These are phyloP conservation scores for Branchipolynoe longqiensis DNA, from an alignment of 2,888 invertebrate genomes.

Conservation along the genomic window DNA sequence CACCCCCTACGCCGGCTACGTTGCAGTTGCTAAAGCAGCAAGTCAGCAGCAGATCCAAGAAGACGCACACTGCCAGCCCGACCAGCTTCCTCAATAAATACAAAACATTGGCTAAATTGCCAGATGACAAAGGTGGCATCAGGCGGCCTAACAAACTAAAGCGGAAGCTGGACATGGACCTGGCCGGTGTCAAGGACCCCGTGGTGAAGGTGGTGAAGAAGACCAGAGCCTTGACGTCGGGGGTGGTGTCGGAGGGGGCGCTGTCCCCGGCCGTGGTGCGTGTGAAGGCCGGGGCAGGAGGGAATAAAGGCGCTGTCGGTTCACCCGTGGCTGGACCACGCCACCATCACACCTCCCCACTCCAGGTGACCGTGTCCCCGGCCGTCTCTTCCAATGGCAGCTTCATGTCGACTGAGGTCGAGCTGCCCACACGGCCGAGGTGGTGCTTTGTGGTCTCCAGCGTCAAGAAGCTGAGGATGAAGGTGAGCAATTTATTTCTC, in stretches of 20 bases:
- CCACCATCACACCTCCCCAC: background rate
- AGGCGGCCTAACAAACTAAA: constrained; percentile 33
- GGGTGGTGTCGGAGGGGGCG: background rate
- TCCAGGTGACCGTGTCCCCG: constrained; percentile 7
- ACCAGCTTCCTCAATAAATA: constrained; percentile 24
- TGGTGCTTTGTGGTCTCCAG: constrained; percentile 47
- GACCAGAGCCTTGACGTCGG: background rate
- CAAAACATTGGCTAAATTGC: too few relatives aligned
- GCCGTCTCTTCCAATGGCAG: constrained; percentile 9
- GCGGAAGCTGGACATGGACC: constrained; percentile 35
- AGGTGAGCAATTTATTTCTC: background rate
- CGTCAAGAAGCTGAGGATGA: constrained; percentile 11
- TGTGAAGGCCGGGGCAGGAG: background rate
- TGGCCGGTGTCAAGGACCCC: background rate
- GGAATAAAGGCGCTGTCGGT: background rate
- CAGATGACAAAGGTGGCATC: too few relatives aligned
- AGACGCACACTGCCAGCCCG: background rate
- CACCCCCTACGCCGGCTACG: background rate
- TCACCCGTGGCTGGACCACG: background rate
- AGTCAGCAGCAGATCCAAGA: background rate
- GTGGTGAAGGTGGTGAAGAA: background rate
- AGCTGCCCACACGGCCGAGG: background rate
- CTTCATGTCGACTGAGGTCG: constrained; percentile 14
- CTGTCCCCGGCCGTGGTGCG: background rate
- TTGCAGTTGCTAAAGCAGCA: background rate